A percentile compares a stretch with the other conserved stretches of the same genome.
These are phyloP conservation scores for Otocyon megalotis DNA, from an alignment of 2,113 vertebrate species.

Conservation along the genomic window DNA sequence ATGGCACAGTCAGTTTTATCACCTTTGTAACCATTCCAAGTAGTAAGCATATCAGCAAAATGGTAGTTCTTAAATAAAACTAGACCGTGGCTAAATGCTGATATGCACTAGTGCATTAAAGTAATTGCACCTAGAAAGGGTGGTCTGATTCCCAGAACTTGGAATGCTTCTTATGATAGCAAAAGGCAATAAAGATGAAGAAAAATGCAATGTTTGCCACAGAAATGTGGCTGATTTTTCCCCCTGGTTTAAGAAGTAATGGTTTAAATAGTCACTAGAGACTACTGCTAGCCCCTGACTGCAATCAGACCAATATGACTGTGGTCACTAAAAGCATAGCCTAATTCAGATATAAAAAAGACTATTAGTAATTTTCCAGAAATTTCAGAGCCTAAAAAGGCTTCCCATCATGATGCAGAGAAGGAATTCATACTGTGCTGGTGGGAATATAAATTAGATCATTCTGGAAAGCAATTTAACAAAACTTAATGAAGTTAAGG, in stretches of 20 bases:
- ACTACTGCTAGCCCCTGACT: background rate
- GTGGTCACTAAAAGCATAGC: background rate
- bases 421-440: background rate
- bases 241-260: background rate
- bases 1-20: background rate
- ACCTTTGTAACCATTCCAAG: background rate
- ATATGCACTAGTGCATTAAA: background rate
- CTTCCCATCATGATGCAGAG: background rate
- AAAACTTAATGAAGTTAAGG: background rate
- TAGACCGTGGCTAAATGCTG: background rate
- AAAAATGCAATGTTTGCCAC: background rate
- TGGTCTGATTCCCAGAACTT: background rate
- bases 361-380: background rate
- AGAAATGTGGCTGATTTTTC: background rate
- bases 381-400: background rate
- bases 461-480: background rate
- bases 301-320: background rate
- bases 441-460: background rate
- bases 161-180: background rate
- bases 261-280: background rate
- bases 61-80: constrained; percentile 32
- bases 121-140: background rate
- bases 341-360: constrained; percentile 1
- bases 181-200: background rate
- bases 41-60: constrained; percentile 33